Evolutionary conservation across 2,888 invertebrate genomes (phyloP), one percentile per base, ranked within the genome.

Genomic region (Lordiphosa fenestrarum): DNA sequence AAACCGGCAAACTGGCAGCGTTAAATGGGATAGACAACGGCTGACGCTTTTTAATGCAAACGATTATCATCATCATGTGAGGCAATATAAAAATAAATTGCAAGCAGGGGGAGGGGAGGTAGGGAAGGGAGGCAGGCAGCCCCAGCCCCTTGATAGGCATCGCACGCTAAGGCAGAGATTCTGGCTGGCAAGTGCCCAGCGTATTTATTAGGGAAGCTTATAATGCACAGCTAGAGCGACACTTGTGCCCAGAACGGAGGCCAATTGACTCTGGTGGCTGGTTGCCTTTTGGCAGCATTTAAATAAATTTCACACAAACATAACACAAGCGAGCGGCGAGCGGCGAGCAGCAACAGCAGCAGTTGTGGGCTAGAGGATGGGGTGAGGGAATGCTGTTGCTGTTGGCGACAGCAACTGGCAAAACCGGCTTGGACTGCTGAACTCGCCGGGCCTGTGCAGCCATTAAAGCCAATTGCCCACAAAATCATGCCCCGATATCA

Each of bases 401-500:
- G 53, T 47, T 68, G 66, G 67, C 61, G 61, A 66, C 60, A 61
- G 54, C 55, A 47, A 23, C 41, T 41, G 21, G 33, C 19, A 21
- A 42, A 23, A 30, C 50, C 53, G 65, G 65, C 58, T 68, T 37
- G 60, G 54, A 53, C 51, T 51, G 62, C 42, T 30, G 25, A 12
- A 30, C 42, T 13, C 30, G n/a, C 4, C 12, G 42, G 13, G 58
- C 57, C 72, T 66, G 19, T 58, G 49, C 51, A 55, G 68, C 84
- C 84, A 84, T 80, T 80, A 80, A 80, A 80, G 80, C 80, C 80
- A 80, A 80, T 80, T 80, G 80, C 80, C 80, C 84, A 80, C 80
- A 84, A 80, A 80, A 80, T 84, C 80, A 84, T 80, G 84, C 75
- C 75, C 77, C 84, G 78, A 82, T 80, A 80, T 80, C 78, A 80